Percentiles rank a stretch among this genome's conserved stretches.
phyloP scores from a whole-genome alignment of 2,797 vertebrate genomes.

The Semaprochilodus insignis region DNA sequence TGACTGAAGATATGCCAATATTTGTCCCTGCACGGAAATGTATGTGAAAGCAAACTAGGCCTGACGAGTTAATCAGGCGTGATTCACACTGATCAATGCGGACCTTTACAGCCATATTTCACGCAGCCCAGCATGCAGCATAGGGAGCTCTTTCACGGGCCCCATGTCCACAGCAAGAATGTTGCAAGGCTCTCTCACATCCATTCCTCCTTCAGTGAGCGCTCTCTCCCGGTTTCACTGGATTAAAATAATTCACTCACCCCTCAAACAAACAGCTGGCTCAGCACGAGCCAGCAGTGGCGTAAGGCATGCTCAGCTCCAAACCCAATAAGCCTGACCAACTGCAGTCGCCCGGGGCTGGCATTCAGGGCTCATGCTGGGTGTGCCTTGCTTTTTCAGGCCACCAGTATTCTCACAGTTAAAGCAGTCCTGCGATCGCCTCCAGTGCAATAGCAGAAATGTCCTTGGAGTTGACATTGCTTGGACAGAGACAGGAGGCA shows the following conservation, averaged over 20 bases:
- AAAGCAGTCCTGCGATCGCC: slow-evolving; percentile 45
- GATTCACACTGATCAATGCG: slow-evolving; percentile 50
- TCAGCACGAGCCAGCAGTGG: slow-evolving; percentile 65
- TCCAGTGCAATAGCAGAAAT: slow-evolving; percentile 45
- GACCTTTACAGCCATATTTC: slow-evolving; percentile 53
- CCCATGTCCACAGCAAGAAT: slow-evolving; percentile 8
- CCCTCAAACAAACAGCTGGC: slow-evolving; percentile 66
- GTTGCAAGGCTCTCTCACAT: slow-evolving; percentile 36
- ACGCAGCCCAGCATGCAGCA: slow-evolving; percentile 29
- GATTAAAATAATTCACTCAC: slow-evolving; percentile 74
- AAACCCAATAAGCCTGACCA: slow-evolving; percentile 71
- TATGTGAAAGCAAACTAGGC: slow-evolving; percentile 58
- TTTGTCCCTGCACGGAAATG: slow-evolving; percentile 45
- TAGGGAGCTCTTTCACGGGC: slow-evolving; percentile 43
- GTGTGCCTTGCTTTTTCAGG: slow-evolving; percentile 26
- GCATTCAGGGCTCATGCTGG: slow-evolving; percentile 28
- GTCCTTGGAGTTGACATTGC: slow-evolving; percentile 60
- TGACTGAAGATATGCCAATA: slow-evolving; percentile 41
- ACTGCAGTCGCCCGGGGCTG: slow-evolving; percentile 61
- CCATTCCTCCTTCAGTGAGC: slow-evolving; percentile 55
- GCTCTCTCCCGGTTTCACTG: slow-evolving; percentile 69
- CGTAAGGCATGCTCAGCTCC: slow-evolving; percentile 70
- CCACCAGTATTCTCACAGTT: slow-evolving; percentile 35
- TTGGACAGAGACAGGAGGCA: slow-evolving; percentile 41
- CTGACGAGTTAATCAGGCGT: slow-evolving; percentile 56